Percentiles rank a stretch among this genome's conserved stretches.
Evolutionary conservation across 2,888 invertebrate genomes (phyloP).

Genomic region (Sarcophaga variegata): DNA sequence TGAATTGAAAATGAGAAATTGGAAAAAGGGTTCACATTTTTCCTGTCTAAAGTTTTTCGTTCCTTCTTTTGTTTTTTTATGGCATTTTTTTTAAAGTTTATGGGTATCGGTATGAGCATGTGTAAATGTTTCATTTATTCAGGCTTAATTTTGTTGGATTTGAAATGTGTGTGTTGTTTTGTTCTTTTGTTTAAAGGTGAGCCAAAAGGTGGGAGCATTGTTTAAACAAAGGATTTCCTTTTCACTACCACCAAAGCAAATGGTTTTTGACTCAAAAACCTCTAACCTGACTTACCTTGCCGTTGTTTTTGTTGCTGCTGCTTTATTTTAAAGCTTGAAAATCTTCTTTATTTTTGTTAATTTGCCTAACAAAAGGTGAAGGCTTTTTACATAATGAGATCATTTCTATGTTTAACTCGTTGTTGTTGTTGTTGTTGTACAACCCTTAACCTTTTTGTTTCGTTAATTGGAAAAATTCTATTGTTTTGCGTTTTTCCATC

Average conservation of each 20-base stretch:
- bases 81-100: not conserved
- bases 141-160: not conserved
- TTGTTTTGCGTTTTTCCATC: constrained; percentile 7
- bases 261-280: constrained; percentile 41
- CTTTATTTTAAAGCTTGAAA: constrained; percentile 39
- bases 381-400: constrained; percentile 18
- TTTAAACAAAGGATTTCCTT: constrained; percentile 1
- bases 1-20: not conserved
- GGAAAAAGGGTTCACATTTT: constrained; percentile 51
- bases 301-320: constrained; percentile 6
- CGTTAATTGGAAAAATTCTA: constrained; percentile 50
- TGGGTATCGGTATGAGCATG: too few relatives aligned
- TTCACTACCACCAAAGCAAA: constrained; percentile 19
- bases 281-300: not conserved
- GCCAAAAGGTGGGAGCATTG: constrained; percentile 47
- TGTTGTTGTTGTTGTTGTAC: constrained; percentile 15
- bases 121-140: constrained; percentile 30
- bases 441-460: constrained; percentile 61
- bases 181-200: constrained; percentile 47
- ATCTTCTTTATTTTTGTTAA: not conserved
- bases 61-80: not conserved
- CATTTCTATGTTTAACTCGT: constrained; percentile 12
- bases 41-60: constrained; percentile 40
- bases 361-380: constrained; percentile 50
- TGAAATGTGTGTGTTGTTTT: not conserved